Evolutionary conservation across 1,140 invertebrate species (phyloP), one percentile per base, ranked within the genome.

Genomic region (Mercenaria mercenaria): DNA sequence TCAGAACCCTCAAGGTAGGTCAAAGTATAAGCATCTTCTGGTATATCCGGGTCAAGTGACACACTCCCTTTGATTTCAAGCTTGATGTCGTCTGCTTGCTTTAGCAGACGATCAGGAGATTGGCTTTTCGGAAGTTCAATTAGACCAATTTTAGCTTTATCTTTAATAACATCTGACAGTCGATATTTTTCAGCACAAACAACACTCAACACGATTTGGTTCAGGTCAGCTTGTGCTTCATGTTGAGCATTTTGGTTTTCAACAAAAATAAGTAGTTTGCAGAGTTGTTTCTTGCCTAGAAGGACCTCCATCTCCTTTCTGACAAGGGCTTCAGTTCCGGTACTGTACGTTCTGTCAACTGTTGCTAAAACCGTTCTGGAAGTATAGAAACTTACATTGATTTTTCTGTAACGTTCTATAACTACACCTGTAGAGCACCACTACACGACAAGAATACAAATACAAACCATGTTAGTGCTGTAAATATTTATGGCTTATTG

Each of bases 41-140:
- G 88, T 26, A 89, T 89, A 64, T 89, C 88, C 1, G 80, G 50
- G 52, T 89, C 80, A 47, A 89, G 29, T 34, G 72, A 34, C 15
- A 89, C 81, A 59, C 69, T 77, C 26, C 88, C 88, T 41, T 81
- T 83, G 8, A 89, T 77, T 84, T 89, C 79, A 29, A 89, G 41
- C 37, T 83, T 89, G 20, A 89, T 84, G 26, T 89, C 80, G 80
- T 89, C 88, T n/a, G 80, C 80, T 61, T 83, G 80, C 43, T 89
- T 69, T 10, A 89, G 56, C 52, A 89, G 43, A 47, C 88, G 64
- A 43, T 89, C 88, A 20, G 88, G 81, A n/a, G 88, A 89, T 50
- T 89, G 88, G 56, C 88, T 89, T 34, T 89, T 89, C 32, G 88
- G 88, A 41, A 89, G n/a, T 74, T 89, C 88, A 10, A 89, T 77